phyloP scores from a whole-genome alignment of 2,888 invertebrate genomes.

The Ormyrus thymus region DNA sequence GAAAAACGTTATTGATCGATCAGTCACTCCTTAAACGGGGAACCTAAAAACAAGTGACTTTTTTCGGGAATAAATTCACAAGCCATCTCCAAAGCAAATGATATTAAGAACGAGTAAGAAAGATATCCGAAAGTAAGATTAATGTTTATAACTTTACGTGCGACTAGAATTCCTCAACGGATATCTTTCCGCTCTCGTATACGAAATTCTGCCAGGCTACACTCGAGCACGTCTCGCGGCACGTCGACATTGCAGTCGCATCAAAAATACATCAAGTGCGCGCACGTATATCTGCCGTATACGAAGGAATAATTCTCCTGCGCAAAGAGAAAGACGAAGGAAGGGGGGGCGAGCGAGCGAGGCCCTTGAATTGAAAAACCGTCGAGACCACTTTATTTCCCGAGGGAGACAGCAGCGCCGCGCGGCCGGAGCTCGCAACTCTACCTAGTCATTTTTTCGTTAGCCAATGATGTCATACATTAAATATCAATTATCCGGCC shows the following conservation, averaged over 20 bases:
- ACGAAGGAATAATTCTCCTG: constrained; percentile 19
- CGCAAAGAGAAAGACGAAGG: background rate
- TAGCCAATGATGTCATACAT: constrained; percentile 30
- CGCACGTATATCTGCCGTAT: background rate
- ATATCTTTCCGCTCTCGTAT: background rate
- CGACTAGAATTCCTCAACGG: constrained; percentile 21
- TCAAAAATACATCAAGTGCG: constrained; percentile 56
- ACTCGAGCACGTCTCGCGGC: constrained; percentile 39
- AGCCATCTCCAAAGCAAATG: no score
- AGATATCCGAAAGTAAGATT: constrained; percentile 12
- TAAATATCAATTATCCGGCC: constrained; percentile 47
- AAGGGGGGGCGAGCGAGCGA: constrained; percentile 7
- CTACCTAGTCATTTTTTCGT: constrained; percentile 40
- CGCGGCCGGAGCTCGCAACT: background rate
- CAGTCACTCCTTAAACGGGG: no score
- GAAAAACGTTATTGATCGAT: no score
- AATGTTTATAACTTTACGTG: constrained; percentile 38
- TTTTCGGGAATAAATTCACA: no score
- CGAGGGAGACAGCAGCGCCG: constrained; percentile 26
- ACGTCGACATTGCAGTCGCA: constrained; percentile 49
- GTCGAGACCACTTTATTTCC: constrained; percentile 50
- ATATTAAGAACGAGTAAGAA: background rate
- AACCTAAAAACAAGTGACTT: no score
- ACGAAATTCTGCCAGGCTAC: constrained; percentile 27
- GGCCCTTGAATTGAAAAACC: constrained; percentile 52